These are phyloP conservation scores for Himalopsyche japonica DNA, from an alignment of 2,888 invertebrate species.

Conservation along the genomic window DNA sequence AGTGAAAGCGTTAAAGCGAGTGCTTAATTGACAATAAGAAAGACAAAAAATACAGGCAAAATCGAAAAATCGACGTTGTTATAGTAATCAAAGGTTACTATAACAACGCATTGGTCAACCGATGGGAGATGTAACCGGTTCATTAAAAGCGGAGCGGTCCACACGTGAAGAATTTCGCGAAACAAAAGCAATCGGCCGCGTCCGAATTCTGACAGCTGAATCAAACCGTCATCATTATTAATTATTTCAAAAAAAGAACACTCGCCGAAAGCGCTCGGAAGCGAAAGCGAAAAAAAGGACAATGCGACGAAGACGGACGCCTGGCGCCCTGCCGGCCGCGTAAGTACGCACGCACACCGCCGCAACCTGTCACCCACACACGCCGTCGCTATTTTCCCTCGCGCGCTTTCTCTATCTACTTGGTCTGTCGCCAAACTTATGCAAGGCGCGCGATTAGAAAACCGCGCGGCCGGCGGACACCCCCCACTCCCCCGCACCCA, in stretches of 20 bases:
- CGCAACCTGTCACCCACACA: neutral
- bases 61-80: too few relatives aligned
- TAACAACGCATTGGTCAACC: too few relatives aligned
- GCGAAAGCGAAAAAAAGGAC: neutral
- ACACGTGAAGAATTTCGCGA: neutral
- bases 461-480: conserved; percentile 38
- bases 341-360: neutral
- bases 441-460: conserved; percentile 38
- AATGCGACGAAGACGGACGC: neutral
- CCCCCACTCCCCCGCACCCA: conserved; percentile 11
- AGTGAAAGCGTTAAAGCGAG: too few relatives aligned
- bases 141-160: too few relatives aligned
- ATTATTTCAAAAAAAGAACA: neutral
- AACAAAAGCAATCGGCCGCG: neutral
- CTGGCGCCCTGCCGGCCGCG: neutral
- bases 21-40: too few relatives aligned
- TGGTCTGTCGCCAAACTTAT: conserved; percentile 11
- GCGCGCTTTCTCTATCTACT: neutral
- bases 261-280: neutral
- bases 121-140: too few relatives aligned
- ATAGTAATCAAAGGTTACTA: too few relatives aligned
- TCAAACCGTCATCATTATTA: neutral
- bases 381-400: neutral
- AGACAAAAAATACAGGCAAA: too few relatives aligned
- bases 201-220: neutral